Base-by-base conservation (phyloP, 1,140 invertebrate genomes). In the Stegodyphus dumicola region DNA sequence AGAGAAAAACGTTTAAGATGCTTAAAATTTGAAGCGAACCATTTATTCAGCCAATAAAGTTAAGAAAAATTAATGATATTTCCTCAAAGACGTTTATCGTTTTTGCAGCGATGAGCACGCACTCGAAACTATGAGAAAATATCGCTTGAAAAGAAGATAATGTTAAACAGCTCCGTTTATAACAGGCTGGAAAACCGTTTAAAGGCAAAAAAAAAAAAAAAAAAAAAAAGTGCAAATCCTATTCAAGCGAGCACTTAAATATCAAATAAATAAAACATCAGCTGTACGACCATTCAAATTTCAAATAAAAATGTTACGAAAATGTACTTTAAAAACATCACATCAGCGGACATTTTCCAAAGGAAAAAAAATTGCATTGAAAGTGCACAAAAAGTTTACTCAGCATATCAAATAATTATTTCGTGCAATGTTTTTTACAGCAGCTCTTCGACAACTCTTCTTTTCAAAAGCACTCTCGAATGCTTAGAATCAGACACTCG, bases 391-490 rank as follows among this genome's bases (percentile, higher is more conserved):
- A 79, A 56, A 79, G 13, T 53, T 79, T 54, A 18, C 18, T 54
- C 64, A 10, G 77, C 7, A 67, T 77, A 15, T 33, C 49, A 69
- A 79, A 79, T 70, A 79, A 79, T 79, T 79, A 79, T 79, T 79
- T 79, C 65, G 54, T 79, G 54, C 33, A n/a, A 33, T 15, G 33
- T 33, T 54, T 52, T 53, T 53, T 79, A 53, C 33, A n/a, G 60
- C 18, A 3, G 18, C 5, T 11, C 49, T 65, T 7, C 53, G 7
- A n/a, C 10, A 15, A 13, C n/a, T 64, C n/a, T 65, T n/a, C 17
- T 15, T 76, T 17, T 13, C 33, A 6, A 3, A 64, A 76, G 18
- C 13, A 54, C 67, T 71, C 69, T 80, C 71, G 52, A 73, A 60
- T 5, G 15, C 15, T 17, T 51, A 18, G n/a, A 77, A 15, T 49